phyloP scores from a whole-genome alignment of 2,888 invertebrate genomes.

The Stenoptilia bipunctidactyla region DNA sequence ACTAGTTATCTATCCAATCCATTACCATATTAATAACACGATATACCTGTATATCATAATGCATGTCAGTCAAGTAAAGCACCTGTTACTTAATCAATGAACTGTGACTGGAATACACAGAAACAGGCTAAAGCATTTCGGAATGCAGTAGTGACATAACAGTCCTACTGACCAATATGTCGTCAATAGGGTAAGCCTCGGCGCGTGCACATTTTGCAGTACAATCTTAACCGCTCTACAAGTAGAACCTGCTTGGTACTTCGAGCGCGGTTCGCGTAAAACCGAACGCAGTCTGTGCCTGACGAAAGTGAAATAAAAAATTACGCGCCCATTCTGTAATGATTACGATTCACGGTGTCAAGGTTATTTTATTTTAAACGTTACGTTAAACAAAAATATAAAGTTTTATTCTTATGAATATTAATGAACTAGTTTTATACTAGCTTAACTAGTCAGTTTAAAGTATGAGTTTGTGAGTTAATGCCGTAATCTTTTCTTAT shows the following conservation, averaged over 20 bases:
- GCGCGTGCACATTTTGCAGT: constrained; percentile 30
- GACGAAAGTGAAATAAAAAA: not conserved
- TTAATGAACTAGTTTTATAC: too few species aligned
- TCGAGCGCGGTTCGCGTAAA: not conserved
- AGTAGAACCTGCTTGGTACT: constrained; percentile 13
- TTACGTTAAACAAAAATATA: not conserved
- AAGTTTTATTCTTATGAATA: too few species aligned
- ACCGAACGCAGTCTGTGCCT: not conserved
- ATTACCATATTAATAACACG: too few species aligned
- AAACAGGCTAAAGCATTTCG: not conserved
- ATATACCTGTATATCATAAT: too few species aligned
- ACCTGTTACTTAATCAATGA: not conserved
- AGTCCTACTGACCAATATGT: constrained; percentile 24
- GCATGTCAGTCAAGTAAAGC: too few species aligned
- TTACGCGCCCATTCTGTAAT: not conserved
- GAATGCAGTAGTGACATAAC: constrained; percentile 18
- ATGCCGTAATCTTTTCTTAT: too few species aligned
- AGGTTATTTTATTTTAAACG: not conserved
- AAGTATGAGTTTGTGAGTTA: too few species aligned
- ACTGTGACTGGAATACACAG: not conserved
- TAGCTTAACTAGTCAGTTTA: too few species aligned
- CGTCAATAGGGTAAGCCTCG: not conserved
- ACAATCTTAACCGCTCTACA: constrained; percentile 25
- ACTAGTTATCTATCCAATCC: too few species aligned
- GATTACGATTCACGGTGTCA: not conserved